Base-by-base conservation (phyloP, 92 coral and sea anemone genomes). In the Zoanthus gigantus region DNA sequence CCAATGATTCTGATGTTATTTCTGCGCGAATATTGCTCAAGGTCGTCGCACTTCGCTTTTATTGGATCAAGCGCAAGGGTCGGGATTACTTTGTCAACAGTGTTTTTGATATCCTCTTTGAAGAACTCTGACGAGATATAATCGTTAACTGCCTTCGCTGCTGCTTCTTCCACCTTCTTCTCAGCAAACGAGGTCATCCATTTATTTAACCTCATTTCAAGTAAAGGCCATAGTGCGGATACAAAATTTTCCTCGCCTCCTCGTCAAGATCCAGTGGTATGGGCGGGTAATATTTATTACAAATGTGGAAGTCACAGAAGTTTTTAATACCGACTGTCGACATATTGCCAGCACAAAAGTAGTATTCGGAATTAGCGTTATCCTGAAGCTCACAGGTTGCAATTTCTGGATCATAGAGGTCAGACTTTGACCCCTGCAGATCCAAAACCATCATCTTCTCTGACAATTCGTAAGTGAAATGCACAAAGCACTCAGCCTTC, bases 81-180 rank as follows among this genome's bases (percentile, higher is more conserved):
- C 15, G 23, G 65, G 13, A 57, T 57, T 57, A 14, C 13, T 57
- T 57, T 11, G 2, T 57, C 65, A 11, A 57, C 15, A 9, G 65
- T 9, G 13, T 0, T 56, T 57, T 57, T 57, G 65, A 11, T 11
- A 9, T 57, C 65, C 15, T 11, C 71, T 48, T 76, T 76, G 60
- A 76, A 76, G 60, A 76, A 76, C 13, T 48, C 82, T 14, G 82
- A 7, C 6, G 82, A 11, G 82, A 76, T 9, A 32, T 76, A 76
- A 76, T 76, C 31, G n/a, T 45, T 76, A 34, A 34, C 58, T 57
- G 63, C 63, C 63, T 57, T 57, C 63, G 63, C 63, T 9, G 63
- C 63, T 57, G 63, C 63, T 57, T 57, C 63, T 57, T 57, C 63
- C 63, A 57, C 63, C 63, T 57, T 57, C 63, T 57, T 57, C 63